A percentile compares a stretch with the other conserved stretches of the same genome.
phyloP scores from a whole-genome alignment of 2,113 vertebrate species.

The Alexandromys fortis region DNA sequence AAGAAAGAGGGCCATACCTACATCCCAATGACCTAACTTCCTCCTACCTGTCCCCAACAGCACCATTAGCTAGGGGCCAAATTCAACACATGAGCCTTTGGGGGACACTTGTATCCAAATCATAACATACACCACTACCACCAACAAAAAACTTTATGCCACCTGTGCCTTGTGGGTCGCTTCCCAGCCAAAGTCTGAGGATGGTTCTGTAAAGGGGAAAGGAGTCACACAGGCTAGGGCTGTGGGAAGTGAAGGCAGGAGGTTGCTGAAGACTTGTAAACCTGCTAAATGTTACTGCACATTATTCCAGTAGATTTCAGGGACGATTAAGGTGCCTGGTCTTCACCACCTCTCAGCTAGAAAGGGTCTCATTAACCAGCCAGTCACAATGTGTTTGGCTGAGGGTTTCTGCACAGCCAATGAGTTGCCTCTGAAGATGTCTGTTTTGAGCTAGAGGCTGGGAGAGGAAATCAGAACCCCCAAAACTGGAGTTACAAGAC shows the following conservation, averaged over 20 bases:
- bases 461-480: background rate
- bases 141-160: background rate
- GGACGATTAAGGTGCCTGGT: background rate
- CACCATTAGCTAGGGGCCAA: background rate
- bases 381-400: background rate
- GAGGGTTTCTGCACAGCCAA: background rate
- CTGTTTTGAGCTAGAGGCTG: background rate
- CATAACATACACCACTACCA: background rate
- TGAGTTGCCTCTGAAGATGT: background rate
- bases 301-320: background rate
- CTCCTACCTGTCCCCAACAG: background rate
- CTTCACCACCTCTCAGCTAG: background rate
- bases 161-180: background rate
- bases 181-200: background rate
- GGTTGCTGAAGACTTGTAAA: background rate
- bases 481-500: background rate
- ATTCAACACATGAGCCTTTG: background rate
- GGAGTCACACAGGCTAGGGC: background rate
- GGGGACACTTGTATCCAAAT: background rate
- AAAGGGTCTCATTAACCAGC: background rate
- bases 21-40: background rate
- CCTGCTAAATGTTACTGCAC: background rate
- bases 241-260: background rate
- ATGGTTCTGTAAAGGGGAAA: background rate
- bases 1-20: background rate